Evolutionary conservation across 2,797 vertebrate species (phyloP), one percentile per base, ranked within the genome.

Genomic region (Leptoclinus maculatus): DNA sequence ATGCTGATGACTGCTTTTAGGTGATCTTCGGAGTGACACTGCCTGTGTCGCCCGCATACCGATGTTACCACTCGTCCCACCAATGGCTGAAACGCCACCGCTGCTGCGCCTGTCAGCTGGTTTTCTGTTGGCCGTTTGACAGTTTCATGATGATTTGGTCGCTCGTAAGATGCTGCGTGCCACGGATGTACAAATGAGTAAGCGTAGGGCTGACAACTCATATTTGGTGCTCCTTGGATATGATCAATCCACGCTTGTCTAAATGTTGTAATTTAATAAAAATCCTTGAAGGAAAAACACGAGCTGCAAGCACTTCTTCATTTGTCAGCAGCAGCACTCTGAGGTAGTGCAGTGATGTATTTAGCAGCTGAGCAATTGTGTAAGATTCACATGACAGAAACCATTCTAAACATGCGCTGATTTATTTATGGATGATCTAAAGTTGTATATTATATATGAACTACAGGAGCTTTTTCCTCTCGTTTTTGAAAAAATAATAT

Each of bases 91-190:
- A 34, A 34, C 32, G 32, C 78, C 67, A 69, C 56, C 11, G 1
- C 29, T 11, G 81, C 56, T 78, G 2, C 29, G 67, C 67, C 75
- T 76, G 76, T 67, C 82, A 83, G 75, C 79, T 73, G 79, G 38
- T 79, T 83, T 34, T 39, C 60, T 53, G 62, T 80, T 85, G 78
- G 87, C 76, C 65, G 34, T 41, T 66, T 87, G 76, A 84, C 79
- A 72, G 58, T 32, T 79, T 62, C 60, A 27, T 38, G 21, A 66
- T 79, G 53, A 75, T 79, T 62, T 69, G 67, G 47, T 81, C 32
- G 69, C 66, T 65, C 1, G 10, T 67, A 36, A 54, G 62, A 82
- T 29, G 71, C 67, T 63, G 71, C 17, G 69, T 76, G 43, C 57
- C 54, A 78, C 36, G 38, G 38, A 58, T 71, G 38, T 21, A 68